phyloP scores from a whole-genome alignment of 2,888 invertebrate species.

The Dolomedes plantarius region DNA sequence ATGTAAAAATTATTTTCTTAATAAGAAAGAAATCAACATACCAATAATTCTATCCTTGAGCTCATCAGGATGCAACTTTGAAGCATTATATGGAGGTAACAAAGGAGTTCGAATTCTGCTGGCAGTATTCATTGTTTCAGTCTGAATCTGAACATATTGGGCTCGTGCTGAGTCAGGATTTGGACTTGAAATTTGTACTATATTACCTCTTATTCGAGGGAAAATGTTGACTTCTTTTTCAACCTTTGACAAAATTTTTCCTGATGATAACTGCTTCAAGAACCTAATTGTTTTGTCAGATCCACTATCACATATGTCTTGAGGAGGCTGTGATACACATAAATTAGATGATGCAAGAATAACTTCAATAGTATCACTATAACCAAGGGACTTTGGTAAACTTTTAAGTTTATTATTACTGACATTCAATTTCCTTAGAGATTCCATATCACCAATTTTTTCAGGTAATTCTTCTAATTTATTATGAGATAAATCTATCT shows the following conservation, averaged over 20 bases:
- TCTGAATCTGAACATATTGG: constrained; percentile 77
- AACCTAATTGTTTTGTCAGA: constrained; percentile 75
- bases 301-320: constrained; percentile 76
- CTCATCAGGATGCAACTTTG: constrained; percentile 75
- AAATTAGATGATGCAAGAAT: constrained; percentile 75
- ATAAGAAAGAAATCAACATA: too few species aligned
- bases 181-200: constrained; percentile 75
- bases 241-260: constrained; percentile 26
- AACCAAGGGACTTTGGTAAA: constrained; percentile 76
- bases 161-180: constrained; percentile 76
- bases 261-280: constrained; percentile 73
- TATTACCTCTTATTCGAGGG: constrained; percentile 76
- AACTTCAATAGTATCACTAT: constrained; percentile 74
- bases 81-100: constrained; percentile 76
- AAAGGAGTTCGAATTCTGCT: constrained; percentile 77
- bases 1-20: too few species aligned
- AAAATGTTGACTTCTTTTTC: constrained; percentile 74
- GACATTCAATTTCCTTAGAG: constrained; percentile 76
- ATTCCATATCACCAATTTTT: constrained; percentile 76
- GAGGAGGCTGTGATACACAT: constrained; percentile 75
- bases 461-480: constrained; percentile 75
- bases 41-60: constrained; percentile 76
- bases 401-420: constrained; percentile 75
- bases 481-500: constrained; percentile 76
- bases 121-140: constrained; percentile 75